Evolutionary conservation across 2,888 invertebrate genomes (phyloP).

Genomic region (Sminthurides aquaticus): DNA sequence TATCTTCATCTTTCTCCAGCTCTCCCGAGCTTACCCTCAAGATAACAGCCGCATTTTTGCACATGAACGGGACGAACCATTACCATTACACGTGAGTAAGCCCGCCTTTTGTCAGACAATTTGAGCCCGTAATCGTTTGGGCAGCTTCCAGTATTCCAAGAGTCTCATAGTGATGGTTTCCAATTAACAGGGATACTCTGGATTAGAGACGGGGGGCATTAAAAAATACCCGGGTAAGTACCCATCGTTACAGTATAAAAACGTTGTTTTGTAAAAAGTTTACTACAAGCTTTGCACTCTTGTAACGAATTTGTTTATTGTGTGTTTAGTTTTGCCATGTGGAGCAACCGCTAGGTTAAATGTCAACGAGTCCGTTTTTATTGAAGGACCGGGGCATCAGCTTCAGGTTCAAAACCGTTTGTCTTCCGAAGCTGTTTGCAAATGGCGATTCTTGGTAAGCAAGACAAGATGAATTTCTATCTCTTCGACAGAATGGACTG

Average conservation of each 20-base stretch:
- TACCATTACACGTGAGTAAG: neutral
- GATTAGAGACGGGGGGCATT: no score
- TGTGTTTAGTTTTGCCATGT: conserved; percentile 13
- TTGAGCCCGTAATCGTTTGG: no score
- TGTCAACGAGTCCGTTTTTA: conserved; percentile 11
- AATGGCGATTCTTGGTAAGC: conserved; percentile 19
- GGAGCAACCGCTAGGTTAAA: conserved; percentile 8
- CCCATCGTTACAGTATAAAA: no score
- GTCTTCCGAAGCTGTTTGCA: neutral
- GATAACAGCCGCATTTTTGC: neutral
- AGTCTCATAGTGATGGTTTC: no score
- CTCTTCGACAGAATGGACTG: no score
- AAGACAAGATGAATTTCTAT: neutral
- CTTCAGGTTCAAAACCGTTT: neutral
- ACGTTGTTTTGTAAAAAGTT: no score
- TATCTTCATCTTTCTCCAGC: neutral
- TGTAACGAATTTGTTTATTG: no score
- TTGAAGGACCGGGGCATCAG: conserved; percentile 13
- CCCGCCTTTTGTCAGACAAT: no score
- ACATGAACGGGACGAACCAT: neutral
- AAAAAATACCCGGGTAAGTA: no score
- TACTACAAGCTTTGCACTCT: no score
- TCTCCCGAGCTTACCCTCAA: neutral
- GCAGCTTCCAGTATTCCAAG: no score
- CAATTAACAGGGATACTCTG: no score